phyloP scores from a whole-genome alignment of 1,140 invertebrate genomes.

The Archegozetes longisetosus region DNA sequence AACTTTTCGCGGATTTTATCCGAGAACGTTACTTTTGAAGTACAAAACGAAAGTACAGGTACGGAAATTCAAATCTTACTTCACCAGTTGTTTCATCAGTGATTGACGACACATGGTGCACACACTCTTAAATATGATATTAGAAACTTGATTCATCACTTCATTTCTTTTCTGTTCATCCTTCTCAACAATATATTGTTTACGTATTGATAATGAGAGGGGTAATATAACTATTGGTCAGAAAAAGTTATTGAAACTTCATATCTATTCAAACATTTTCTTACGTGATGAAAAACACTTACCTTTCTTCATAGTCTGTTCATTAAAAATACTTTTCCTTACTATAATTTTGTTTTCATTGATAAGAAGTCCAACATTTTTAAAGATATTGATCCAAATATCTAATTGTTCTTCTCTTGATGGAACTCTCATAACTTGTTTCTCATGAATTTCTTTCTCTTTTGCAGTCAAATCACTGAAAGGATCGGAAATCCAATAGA shows the following conservation, averaged over 20 bases:
- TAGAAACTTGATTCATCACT: too few species aligned
- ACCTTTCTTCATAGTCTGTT: background rate
- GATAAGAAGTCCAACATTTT: background rate
- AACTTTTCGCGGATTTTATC: too few species aligned
- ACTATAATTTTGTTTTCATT: background rate
- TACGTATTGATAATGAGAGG: background rate
- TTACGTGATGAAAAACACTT: too few species aligned
- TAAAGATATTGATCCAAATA: background rate
- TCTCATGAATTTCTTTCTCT: background rate
- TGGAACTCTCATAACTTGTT: slow-evolving; percentile 4
- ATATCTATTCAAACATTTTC: background rate
- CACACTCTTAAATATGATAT: too few species aligned
- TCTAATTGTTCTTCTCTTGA: slow-evolving; percentile 6
- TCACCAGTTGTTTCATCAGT: background rate
- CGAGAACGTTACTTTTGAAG: background rate
- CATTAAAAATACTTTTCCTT: background rate
- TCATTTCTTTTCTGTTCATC: background rate
- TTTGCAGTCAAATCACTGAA: slow-evolving; percentile 2
- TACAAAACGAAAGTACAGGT: background rate
- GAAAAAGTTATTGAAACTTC: background rate
- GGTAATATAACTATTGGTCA: background rate
- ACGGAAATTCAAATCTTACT: background rate
- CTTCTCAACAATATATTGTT: background rate
- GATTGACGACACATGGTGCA: background rate
- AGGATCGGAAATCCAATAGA: slow-evolving; percentile 1